Evolutionary conservation across 2,888 invertebrate genomes (phyloP).

Genomic region (Fragum fragum): DNA sequence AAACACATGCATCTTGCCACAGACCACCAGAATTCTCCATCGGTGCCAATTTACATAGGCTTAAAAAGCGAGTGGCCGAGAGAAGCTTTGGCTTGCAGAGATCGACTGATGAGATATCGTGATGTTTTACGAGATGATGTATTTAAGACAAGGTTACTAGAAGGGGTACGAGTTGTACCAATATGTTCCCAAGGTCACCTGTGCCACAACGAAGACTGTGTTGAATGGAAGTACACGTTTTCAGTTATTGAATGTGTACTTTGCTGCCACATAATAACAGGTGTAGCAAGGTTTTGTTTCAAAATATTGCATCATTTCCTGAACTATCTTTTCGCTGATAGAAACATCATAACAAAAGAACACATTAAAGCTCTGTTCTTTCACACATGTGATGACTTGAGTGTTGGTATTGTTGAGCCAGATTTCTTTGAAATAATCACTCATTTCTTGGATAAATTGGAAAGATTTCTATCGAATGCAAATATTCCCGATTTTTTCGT

Average conservation of each 20-base stretch:
- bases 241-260: background rate
- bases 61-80: conserved; percentile 30
- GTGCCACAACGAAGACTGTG: background rate
- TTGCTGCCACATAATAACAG: background rate
- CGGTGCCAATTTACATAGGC: background rate
- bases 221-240: conserved; percentile 36
- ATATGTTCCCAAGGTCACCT: background rate
- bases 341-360: conserved; percentile 8
- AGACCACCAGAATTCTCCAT: background rate
- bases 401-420: background rate
- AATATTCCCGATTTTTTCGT: conserved; percentile 19
- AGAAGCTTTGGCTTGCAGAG: conserved; percentile 2
- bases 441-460: background rate
- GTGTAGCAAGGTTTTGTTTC: conserved; percentile 17
- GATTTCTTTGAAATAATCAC: background rate
- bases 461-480: background rate
- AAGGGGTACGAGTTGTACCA: conserved; percentile 33
- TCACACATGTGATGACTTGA: conserved; percentile 28
- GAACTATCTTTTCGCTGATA: conserved; percentile 1
- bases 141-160: background rate
- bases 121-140: background rate
- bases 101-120: background rate
- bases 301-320: conserved; percentile 7
- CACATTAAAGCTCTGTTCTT: conserved; percentile 11
- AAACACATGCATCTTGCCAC: conserved; percentile 4